A percentile compares a stretch with the other conserved stretches of the same genome.
These are phyloP conservation scores for Cirrhinus mrigala DNA, from an alignment of 2,797 vertebrate species.

Conservation along the genomic window DNA sequence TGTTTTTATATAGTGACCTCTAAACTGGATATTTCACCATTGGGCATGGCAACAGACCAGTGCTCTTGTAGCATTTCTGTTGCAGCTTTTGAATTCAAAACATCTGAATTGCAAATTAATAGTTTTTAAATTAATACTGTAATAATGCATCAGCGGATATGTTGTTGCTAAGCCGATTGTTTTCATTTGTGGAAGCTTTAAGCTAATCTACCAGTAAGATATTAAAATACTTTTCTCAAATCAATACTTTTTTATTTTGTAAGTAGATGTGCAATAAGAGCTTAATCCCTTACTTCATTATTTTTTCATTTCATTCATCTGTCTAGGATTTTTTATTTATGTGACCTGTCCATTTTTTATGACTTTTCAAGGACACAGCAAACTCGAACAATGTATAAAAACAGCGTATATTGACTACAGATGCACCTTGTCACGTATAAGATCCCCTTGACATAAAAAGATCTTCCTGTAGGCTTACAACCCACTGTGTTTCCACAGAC, in stretches of 20 bases:
- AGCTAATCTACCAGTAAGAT: conserved; percentile 19
- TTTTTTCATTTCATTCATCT: background rate
- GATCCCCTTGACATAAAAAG: conserved; percentile 29
- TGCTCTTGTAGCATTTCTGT: background rate
- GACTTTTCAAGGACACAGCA: conserved; percentile 12
- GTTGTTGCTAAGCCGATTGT: background rate
- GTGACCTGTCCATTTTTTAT: background rate
- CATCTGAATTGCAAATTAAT: background rate
- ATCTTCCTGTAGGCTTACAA: conserved; percentile 44
- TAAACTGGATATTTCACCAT: background rate
- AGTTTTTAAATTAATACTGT: background rate
- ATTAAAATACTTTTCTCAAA: background rate
- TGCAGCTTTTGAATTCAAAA: background rate
- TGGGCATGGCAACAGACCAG: background rate
- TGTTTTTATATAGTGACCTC: background rate
- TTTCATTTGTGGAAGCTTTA: conserved; percentile 4
- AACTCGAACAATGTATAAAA: background rate
- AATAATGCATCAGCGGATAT: background rate
- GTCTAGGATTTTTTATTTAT: background rate
- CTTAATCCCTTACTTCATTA: background rate
- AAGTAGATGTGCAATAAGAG: background rate
- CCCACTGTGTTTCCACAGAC: conserved; percentile 41
- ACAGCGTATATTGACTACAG: background rate
- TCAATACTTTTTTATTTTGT: conserved; percentile 1
- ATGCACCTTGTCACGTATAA: conserved; percentile 32